phyloP scores from a whole-genome alignment of 2,888 invertebrate genomes.

The Muscina levida region DNA sequence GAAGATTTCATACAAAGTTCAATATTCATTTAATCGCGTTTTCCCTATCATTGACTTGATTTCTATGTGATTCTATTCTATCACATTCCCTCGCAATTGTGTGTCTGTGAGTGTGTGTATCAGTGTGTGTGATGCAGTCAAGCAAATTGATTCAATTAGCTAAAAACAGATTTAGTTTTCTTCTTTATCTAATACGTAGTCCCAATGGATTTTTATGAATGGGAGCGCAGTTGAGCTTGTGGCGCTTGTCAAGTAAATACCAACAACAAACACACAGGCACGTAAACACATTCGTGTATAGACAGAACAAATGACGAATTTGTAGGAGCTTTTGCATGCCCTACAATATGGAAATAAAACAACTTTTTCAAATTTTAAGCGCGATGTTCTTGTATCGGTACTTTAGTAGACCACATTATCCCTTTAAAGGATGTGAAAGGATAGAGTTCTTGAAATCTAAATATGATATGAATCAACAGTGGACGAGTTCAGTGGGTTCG shows the following conservation, averaged over 20 bases:
- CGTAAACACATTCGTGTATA: too few relatives aligned
- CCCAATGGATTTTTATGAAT: constrained; percentile 60
- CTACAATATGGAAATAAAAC: too few relatives aligned
- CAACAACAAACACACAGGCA: too few relatives aligned
- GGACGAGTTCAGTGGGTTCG: too few relatives aligned
- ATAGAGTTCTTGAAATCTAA: too few relatives aligned
- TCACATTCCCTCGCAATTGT: background rate
- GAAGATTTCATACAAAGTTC: background rate
- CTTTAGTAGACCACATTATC: too few relatives aligned
- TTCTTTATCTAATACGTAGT: constrained; percentile 14
- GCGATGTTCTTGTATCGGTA: too few relatives aligned
- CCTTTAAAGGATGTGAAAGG: too few relatives aligned
- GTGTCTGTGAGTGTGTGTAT: background rate
- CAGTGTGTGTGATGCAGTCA: background rate
- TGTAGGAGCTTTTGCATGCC: too few relatives aligned
- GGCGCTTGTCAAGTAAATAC: constrained; percentile 46
- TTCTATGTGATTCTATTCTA: background rate
- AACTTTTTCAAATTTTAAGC: too few relatives aligned
- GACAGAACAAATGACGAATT: too few relatives aligned
- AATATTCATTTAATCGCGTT: background rate
- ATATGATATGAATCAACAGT: too few relatives aligned
- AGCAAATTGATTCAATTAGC: constrained; percentile 55
- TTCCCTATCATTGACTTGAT: background rate
- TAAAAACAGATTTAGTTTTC: constrained; percentile 44
- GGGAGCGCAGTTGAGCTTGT: constrained; percentile 49